These are phyloP conservation scores for Amphiprion clarkii DNA, from an alignment of 2,797 vertebrate genomes.

Conservation along the genomic window DNA sequence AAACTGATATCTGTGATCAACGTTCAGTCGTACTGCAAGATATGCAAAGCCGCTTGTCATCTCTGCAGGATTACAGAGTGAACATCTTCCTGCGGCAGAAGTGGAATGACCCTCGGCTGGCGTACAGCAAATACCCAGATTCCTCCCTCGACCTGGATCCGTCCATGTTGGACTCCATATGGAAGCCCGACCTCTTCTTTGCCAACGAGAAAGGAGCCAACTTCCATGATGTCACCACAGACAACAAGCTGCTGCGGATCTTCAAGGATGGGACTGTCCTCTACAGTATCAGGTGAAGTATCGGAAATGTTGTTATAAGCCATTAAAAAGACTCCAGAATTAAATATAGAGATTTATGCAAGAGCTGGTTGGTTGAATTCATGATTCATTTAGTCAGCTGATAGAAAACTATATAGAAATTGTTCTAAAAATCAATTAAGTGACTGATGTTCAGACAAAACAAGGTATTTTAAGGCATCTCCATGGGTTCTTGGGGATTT, in stretches of 20 bases:
- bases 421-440: neutral
- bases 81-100: slow-evolving; percentile 99
- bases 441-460: neutral
- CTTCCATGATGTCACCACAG: slow-evolving; percentile 98
- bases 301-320: neutral
- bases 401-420: neutral
- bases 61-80: slow-evolving; percentile 97
- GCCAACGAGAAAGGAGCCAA: slow-evolving; percentile 99
- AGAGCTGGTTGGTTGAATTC: neutral
- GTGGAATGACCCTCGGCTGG: slow-evolving; percentile 97
- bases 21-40: slow-evolving; percentile 41
- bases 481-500: neutral
- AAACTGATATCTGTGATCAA: neutral
- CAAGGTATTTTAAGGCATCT: neutral
- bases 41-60: slow-evolving; percentile 70
- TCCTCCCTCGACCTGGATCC: slow-evolving; percentile 97
- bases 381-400: neutral
- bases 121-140: slow-evolving; percentile 97
- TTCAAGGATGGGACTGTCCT: slow-evolving; percentile 97
- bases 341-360: no score
- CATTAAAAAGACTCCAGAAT: neutral
- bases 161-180: slow-evolving; percentile 99
- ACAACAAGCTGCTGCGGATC: slow-evolving; percentile 98
- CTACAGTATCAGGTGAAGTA: slow-evolving; percentile 96
- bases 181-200: slow-evolving; percentile 99